Base-by-base conservation (phyloP, 2,113 vertebrate species). In the Clinocottus analis region DNA sequence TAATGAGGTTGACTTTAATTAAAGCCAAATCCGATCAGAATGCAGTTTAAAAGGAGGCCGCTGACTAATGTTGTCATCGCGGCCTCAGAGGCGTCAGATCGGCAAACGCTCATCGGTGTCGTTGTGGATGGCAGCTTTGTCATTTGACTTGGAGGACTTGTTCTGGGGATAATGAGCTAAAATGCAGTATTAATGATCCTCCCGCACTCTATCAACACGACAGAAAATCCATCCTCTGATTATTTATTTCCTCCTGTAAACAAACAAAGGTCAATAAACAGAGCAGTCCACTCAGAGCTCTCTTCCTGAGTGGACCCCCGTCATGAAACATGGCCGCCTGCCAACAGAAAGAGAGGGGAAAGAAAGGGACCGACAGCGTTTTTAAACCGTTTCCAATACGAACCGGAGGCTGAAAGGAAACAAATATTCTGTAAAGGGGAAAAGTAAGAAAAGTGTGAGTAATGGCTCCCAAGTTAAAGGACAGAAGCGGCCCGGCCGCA, bases 211-310 rank as follows among this genome's bases (percentile, higher is more conserved):
- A 49, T 75, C 56, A 19, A 13, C 47, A 21, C 1, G 21, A 67
- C 59, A 75, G 16, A 79, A 82, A 86, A 84, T 80, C 76, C 79
- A 86, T 79, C 61, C 0, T 0, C 43, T 65, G 39, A 72, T 77
- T 71, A 84, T 87, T 84, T 75, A 75, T 67, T 62, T 75, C 61
- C 75, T 70, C 21, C 53, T 14, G 68, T 76, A 87, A 87, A 85
- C 69, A 72, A 85, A 75, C 43, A 72, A 74, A 81, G 66, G 82
- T 80, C 84, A 87, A 61, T 75, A 79, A 75, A 56, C 1, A 66
- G 77, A 63, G 67, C 29, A 35, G 61, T 67, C 29, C 56, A 68
- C 58, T 60, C 60, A 51, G 75, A 70, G 62, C 53, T 39, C 47
- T 70, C 41, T 68, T 80, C 67, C 43, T 47, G 19, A 77, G 65